Evolutionary conservation across 2,113 vertebrate genomes (phyloP), one percentile per base, ranked within the genome.

Genomic region (Epinephelus fuscoguttatus): DNA sequence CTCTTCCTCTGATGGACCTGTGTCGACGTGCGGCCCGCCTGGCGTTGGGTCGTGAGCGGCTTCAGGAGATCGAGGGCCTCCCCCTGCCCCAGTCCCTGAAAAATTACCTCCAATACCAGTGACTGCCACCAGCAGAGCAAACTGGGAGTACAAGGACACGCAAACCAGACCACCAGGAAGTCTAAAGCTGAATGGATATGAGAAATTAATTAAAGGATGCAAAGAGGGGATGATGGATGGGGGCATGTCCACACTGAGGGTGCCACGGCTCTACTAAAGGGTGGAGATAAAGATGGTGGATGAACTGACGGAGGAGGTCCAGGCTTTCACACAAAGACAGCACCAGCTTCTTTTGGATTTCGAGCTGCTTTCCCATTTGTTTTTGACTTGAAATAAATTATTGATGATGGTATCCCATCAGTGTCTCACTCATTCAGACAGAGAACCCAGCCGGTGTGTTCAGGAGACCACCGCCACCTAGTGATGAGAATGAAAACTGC

Each of bases 31-130:
- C 97, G 1, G 97, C 99, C 74, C 97, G 98, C 52, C 91, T 97
- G 78, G 97, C 98, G 70, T 92, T 99, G 61, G 97, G 98, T 87
- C 96, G 98, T 81, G 97, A 97, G 64, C 97, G 98, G 82, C 96
- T 99, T 78, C 96, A 93, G 87, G 97, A 98, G 94, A 98, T 99
- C 86, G 93, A 97, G 88, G 92, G 94, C 80, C 96, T 99, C 93
- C 98, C 98, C 84, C 95, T 99, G 94, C 98, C 98, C 85, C 97
- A 97, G 85, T 97, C 98, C 84, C 96, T 99, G 91, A 99, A 99
- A 94, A 97, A 98, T 96, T 99, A 99, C 95, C 97, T 99, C 95
- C 98, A 99, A 82, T 99, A 99, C 96, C 98, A 99, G 92, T 99
- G 97, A 98, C 80, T 63, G 85, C 81, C 87, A 80, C 66, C 76